Conservation (phyloP, 2,113 vertebrate genomes). For the Oenanthe melanoleuca region DNA sequence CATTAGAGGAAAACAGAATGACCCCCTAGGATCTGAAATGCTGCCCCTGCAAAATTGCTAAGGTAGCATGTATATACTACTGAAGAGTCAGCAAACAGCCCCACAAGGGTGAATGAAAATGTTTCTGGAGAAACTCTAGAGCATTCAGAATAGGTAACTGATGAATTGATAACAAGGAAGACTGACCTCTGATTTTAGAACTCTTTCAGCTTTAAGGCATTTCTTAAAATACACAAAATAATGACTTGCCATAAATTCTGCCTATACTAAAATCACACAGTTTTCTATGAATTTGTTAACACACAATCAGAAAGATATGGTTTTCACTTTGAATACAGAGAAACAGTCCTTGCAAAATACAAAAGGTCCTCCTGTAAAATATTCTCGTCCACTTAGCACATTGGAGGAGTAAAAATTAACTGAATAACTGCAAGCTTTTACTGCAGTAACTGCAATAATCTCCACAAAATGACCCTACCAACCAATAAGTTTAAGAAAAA, state of each 20-base stretch:
- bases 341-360: not conserved
- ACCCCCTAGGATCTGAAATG: not conserved
- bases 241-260: not conserved
- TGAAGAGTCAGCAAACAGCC: not conserved
- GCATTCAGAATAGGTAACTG: not conserved
- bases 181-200: not conserved
- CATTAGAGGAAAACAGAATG: conserved; percentile 8
- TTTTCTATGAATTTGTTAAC: not conserved
- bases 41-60: not conserved
- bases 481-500: not conserved
- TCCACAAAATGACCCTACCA: not conserved
- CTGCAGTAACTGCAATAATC: not conserved
- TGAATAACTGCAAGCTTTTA: not conserved
- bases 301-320: not conserved
- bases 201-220: not conserved
- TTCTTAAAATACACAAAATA: not conserved
- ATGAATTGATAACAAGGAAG: not conserved
- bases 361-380: not conserved
- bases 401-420: not conserved
- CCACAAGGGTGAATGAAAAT: not conserved
- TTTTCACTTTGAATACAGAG: not conserved
- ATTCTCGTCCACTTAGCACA: not conserved
- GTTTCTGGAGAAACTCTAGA: not conserved
- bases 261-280: not conserved
- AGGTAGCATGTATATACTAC: not conserved